A percentile compares a stretch with the other conserved stretches of the same genome.
phyloP scores from a whole-genome alignment of 37 sponge, comb jelly and placozoan genomes.

The Ephydatia muelleri region DNA sequence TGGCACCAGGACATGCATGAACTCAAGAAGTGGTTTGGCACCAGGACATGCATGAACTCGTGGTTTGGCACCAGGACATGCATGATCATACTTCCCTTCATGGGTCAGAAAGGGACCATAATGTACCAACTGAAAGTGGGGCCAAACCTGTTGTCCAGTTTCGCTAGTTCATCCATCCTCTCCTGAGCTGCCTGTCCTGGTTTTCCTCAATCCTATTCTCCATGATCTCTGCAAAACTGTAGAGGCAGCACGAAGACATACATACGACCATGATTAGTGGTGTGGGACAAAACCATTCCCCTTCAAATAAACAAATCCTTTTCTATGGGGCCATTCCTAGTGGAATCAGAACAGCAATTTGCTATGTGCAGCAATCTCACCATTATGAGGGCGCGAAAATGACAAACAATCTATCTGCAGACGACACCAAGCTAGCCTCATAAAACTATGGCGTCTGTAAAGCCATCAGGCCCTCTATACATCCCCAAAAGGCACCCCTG shows the following conservation, averaged over 20 bases:
- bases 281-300: too few species aligned
- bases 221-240: conserved; percentile 52
- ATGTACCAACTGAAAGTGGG: not conserved
- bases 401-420: too few species aligned
- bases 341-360: not conserved
- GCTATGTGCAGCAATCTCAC: too few species aligned
- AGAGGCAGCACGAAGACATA: not conserved
- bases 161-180: conserved; percentile 21
- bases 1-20: not conserved
- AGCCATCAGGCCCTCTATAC: not conserved
- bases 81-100: too few species aligned
- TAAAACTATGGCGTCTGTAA: not conserved
- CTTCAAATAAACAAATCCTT: not conserved
- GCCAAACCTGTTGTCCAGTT: conserved; percentile 49
- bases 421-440: not conserved
- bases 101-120: too few species aligned
- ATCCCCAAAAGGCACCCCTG: not conserved
- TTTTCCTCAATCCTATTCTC: conserved; percentile 40
- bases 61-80: too few species aligned
- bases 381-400: too few species aligned
- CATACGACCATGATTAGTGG: not conserved
- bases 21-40: not conserved
- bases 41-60: not conserved
- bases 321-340: not conserved
- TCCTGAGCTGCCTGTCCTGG: not conserved